Evolutionary conservation across 1,140 invertebrate species (phyloP), one percentile per base, ranked within the genome.

Genomic region (Drosophila paulistorum): DNA sequence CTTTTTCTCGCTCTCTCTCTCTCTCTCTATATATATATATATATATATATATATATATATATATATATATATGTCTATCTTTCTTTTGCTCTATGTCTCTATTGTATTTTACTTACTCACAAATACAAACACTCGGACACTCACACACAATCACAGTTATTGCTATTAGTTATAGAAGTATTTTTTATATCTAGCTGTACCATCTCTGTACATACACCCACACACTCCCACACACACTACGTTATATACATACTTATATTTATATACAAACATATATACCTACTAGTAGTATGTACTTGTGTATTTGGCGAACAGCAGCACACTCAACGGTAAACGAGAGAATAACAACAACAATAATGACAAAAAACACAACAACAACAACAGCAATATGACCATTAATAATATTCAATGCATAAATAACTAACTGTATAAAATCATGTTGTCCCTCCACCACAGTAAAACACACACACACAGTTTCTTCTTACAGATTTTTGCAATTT

Each of bases 191-290:
- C 17, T 51, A 85, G 83, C 69, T 82, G 71, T 85, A 85, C 71
- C 83, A 78, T 77, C 76, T 77, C 77, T 81, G 81, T 86, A 85
- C 79, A 86, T 84, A 78, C 65, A 70, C 72, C 20, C 17, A 51
- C 45, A 39, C 11, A 39, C 10, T 9, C 33, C 7, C 33, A 35
- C 33, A 35, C 33, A 39, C 37, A 39, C 37, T 39, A 39, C 37
- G 37, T 85, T 77, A 69, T 79, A 67, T 76, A 57, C 58, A 69
- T 59, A 68, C 23, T 54, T 57, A 30, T 55, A 42, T 35, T 55
- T 48, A 61, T 54, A 59, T 14, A 37, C 33, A 23, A 23, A 57
- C 6, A n/a, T 55, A 45, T 20, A 65, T 3, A 58, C 37, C 58
- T n/a, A 55, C 37, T 10, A 39, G 37, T 39, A 39, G 37, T 48